phyloP scores from a whole-genome alignment of 2,113 vertebrate species.

The Eurystomus gularis region DNA sequence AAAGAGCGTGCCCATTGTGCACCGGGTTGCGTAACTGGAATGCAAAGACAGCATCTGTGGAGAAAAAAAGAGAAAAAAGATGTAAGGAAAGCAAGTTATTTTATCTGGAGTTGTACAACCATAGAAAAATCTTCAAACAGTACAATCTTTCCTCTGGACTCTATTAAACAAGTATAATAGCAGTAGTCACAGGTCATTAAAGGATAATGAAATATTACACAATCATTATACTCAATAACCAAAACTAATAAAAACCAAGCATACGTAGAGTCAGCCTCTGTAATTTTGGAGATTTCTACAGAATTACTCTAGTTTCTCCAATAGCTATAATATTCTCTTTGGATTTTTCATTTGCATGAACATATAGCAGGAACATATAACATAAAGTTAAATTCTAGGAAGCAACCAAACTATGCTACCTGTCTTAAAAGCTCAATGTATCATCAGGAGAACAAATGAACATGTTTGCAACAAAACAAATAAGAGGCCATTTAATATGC shows the following conservation, averaged over 20 bases:
- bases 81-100: background rate
- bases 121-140: background rate
- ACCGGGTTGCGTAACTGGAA: conserved; percentile 97
- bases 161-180: background rate
- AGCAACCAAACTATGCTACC: background rate
- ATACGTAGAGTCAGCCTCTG: background rate
- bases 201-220: background rate
- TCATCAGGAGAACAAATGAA: background rate
- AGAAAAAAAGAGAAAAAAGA: background rate
- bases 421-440: background rate
- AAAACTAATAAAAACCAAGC: background rate
- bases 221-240: background rate
- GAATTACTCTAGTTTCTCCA: background rate
- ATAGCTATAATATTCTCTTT: background rate
- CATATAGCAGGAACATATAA: background rate
- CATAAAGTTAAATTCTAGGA: background rate
- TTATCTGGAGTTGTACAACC: background rate
- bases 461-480: background rate
- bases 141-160: background rate
- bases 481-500: background rate
- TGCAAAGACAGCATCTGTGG: conserved; percentile 92
- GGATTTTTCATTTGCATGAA: background rate
- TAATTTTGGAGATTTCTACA: background rate
- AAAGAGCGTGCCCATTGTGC: conserved; percentile 93
- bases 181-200: background rate